phyloP scores from a whole-genome alignment of 2,888 invertebrate species.

The Keiferia lycopersicella region DNA sequence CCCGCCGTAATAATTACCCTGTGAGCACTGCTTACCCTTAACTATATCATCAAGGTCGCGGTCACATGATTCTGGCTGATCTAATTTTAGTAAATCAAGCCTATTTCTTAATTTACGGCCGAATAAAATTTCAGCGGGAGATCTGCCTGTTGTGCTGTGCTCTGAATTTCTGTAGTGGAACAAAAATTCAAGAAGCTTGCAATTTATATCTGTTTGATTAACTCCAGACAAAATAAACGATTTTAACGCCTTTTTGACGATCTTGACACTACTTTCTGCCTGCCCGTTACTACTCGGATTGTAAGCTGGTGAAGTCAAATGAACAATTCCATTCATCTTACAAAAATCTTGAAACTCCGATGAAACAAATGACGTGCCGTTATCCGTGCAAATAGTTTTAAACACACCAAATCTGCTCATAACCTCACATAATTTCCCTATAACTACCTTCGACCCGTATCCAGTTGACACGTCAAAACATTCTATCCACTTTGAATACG shows the following conservation, averaged over 20 bases:
- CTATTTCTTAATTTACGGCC: conserved; percentile 26
- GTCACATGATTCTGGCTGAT: conserved; percentile 16
- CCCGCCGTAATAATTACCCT: conserved; percentile 22
- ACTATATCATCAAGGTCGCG: conserved; percentile 10
- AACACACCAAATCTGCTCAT: conserved; percentile 27
- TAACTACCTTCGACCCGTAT: conserved; percentile 15
- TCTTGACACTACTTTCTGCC: conserved; percentile 24
- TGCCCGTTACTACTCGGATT: conserved; percentile 26
- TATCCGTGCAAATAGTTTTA: conserved; percentile 27
- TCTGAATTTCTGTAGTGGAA: conserved; percentile 29
- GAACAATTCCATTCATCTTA: conserved; percentile 21
- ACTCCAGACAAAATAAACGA: conserved; percentile 24
- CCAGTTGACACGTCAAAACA: conserved; percentile 20
- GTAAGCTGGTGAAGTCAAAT: conserved; percentile 26
- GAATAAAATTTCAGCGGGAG: conserved; percentile 29
- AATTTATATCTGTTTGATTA: conserved; percentile 5
- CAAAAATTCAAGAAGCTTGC: conserved; percentile 24
- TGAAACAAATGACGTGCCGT: conserved; percentile 27
- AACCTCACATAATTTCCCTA: conserved; percentile 24
- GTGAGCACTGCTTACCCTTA: conserved; percentile 27
- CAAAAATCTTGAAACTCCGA: conserved; percentile 26
- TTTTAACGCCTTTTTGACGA: conserved; percentile 26
- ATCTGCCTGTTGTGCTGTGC: conserved; percentile 26
- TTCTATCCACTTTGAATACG: conserved; percentile 8
- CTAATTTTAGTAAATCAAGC: conserved; percentile 21